Conservation (phyloP, 2,113 vertebrate species). For the Spea bombifrons region DNA sequence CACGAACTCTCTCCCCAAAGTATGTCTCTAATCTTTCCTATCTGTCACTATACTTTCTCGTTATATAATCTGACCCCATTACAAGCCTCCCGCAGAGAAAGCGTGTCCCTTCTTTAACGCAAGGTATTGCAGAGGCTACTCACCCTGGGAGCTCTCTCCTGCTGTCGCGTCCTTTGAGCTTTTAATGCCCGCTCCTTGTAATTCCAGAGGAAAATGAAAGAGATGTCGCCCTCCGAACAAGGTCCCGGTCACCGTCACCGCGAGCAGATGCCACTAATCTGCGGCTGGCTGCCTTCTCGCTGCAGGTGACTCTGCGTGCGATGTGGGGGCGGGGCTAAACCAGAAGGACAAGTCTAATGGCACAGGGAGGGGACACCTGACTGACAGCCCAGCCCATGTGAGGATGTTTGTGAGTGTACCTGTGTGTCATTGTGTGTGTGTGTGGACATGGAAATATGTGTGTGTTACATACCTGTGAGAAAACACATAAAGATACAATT, state of each 20-base stretch:
- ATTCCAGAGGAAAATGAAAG: constrained; percentile 21
- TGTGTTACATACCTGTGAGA: not conserved
- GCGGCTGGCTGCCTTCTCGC: not conserved
- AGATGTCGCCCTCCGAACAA: not conserved
- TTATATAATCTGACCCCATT: not conserved
- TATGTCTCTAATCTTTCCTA: not conserved
- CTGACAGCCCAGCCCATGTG: constrained; percentile 2
- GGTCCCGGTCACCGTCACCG: constrained; percentile 14
- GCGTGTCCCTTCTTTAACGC: not conserved
- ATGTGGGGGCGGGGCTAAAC: constrained; percentile 36
- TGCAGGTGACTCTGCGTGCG: constrained; percentile 34
- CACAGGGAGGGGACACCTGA: constrained; percentile 27
- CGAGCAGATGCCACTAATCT: constrained; percentile 22
- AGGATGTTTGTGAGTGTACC: not conserved
- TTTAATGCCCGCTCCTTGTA: not conserved
- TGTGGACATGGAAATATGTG: not conserved
- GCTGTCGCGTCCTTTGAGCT: not conserved
- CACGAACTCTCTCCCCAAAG: not conserved
- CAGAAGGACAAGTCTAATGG: constrained; percentile 45
- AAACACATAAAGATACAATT: no score
- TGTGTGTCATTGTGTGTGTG: constrained; percentile 7
- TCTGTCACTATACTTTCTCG: not conserved
- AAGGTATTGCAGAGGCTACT: constrained; percentile 7
- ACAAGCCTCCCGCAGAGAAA: not conserved
- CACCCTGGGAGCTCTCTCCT: constrained; percentile 10